Conservation (phyloP, 2,113 vertebrate species). For the Corythoichthys intestinalis region DNA sequence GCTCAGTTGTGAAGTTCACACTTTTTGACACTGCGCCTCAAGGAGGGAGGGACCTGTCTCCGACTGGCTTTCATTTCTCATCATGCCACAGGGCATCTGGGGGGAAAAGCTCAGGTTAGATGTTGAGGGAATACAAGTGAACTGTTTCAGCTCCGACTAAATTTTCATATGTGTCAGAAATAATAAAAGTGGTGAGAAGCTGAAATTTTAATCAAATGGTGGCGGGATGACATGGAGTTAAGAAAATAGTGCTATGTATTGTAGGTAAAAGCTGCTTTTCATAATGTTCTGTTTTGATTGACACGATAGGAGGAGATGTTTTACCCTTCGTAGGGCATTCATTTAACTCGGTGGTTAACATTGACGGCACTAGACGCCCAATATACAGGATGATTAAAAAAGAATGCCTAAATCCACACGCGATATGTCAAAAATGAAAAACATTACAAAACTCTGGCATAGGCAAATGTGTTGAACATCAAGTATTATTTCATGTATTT, state of each 20-base stretch:
- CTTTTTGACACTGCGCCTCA: slow-evolving; percentile 11
- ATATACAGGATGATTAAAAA: no score
- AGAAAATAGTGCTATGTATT: slow-evolving; percentile 2
- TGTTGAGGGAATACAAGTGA: slow-evolving; percentile 4
- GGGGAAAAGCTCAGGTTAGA: slow-evolving; percentile 7
- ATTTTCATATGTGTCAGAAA: slow-evolving; percentile 4
- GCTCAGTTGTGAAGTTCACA: slow-evolving; percentile 2
- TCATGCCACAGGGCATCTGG: slow-evolving; percentile 6
- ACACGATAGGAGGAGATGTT: no score
- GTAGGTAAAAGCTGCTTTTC: neutral
- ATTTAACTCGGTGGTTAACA: no score
- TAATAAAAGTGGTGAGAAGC: neutral
- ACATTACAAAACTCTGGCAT: no score
- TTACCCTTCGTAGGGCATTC: no score
- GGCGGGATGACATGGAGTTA: neutral
- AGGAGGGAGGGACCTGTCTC: slow-evolving; percentile 21
- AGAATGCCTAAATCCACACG: no score
- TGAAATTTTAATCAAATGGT: slow-evolving; percentile 2
- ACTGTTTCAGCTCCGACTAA: slow-evolving; percentile 1
- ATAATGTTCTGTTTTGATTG: no score
- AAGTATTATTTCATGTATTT: no score
- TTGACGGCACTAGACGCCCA: no score
- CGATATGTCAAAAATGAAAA: no score
- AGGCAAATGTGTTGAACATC: no score
- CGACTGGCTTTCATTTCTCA: slow-evolving; percentile 24